These are phyloP conservation scores for Galbula dea DNA, from an alignment of 2,113 vertebrate species.

Conservation along the genomic window DNA sequence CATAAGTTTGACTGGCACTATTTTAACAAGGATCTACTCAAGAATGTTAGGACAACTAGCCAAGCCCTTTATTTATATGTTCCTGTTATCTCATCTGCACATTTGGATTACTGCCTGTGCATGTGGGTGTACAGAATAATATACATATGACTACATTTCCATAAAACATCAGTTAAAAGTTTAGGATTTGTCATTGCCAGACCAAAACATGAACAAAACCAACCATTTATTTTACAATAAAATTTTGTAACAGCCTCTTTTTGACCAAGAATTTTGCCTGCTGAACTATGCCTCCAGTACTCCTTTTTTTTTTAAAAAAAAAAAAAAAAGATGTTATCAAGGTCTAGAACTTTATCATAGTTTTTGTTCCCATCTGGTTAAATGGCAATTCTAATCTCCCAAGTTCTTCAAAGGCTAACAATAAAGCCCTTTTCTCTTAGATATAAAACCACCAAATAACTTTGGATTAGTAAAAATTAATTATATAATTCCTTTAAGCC, in stretches of 20 bases:
- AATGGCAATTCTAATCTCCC: not conserved
- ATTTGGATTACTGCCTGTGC: not conserved
- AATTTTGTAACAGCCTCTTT: not conserved
- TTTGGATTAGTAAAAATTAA: not conserved
- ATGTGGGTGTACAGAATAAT: constrained; percentile 17
- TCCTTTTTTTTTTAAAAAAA: not conserved
- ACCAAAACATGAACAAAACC: not conserved
- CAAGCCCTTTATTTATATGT: not conserved
- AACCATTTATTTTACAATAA: not conserved
- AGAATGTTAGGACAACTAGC: not conserved
- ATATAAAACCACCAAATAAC: not conserved
- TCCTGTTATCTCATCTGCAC: not conserved
- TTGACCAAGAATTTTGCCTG: not conserved
- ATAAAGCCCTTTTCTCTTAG: not conserved
- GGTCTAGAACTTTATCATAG: not conserved
- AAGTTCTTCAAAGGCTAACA: not conserved
- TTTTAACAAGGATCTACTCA: constrained; percentile 1
- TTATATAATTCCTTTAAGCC: not conserved
- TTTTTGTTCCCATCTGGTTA: not conserved
- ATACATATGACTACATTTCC: constrained; percentile 34
- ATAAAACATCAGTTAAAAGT: not conserved
- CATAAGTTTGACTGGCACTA: not conserved
- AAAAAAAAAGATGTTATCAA: not conserved
- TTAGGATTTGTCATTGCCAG: constrained; percentile 4
- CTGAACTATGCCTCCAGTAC: not conserved